Percentiles rank a stretch among this genome's conserved stretches.
Conservation (phyloP, 2,113 vertebrate genomes). For the Melanocharis versteri region DNA sequence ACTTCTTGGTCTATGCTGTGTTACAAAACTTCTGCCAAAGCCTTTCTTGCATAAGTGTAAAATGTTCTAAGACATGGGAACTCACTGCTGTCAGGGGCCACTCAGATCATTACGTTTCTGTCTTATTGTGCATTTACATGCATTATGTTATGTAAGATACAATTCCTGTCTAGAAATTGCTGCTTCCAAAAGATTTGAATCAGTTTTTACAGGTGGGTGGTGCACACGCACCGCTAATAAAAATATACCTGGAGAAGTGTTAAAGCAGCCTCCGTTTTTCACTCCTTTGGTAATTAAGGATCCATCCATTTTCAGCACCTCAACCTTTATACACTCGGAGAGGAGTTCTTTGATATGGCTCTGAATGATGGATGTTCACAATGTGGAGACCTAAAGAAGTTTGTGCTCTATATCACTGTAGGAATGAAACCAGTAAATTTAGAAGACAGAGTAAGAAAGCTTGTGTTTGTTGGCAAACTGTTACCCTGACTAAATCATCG, state of each 20-base stretch:
- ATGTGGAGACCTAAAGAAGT: background rate
- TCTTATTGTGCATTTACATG: background rate
- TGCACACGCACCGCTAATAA: background rate
- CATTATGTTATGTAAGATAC: background rate
- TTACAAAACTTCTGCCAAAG: background rate
- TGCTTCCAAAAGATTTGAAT: background rate
- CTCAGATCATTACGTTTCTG: background rate
- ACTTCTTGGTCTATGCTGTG: background rate
- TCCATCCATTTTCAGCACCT: background rate
- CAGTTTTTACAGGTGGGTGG: background rate
- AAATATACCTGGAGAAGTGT: background rate
- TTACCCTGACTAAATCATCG: background rate
- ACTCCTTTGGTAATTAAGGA: background rate
- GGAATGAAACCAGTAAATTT: slow-evolving; percentile 16
- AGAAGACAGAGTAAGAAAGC: background rate
- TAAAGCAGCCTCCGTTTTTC: background rate
- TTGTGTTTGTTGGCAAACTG: slow-evolving; percentile 6
- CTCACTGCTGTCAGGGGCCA: background rate
- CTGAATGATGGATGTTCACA: background rate
- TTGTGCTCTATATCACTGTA: background rate
- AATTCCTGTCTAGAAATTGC: background rate
- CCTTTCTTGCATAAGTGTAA: background rate
- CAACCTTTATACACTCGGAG: background rate
- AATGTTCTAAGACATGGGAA: background rate
- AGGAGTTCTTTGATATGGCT: background rate